A percentile compares a stretch with the other conserved stretches of the same genome.
These are phyloP conservation scores for Eurystomus gularis DNA, from an alignment of 2,113 vertebrate species.

Conservation along the genomic window DNA sequence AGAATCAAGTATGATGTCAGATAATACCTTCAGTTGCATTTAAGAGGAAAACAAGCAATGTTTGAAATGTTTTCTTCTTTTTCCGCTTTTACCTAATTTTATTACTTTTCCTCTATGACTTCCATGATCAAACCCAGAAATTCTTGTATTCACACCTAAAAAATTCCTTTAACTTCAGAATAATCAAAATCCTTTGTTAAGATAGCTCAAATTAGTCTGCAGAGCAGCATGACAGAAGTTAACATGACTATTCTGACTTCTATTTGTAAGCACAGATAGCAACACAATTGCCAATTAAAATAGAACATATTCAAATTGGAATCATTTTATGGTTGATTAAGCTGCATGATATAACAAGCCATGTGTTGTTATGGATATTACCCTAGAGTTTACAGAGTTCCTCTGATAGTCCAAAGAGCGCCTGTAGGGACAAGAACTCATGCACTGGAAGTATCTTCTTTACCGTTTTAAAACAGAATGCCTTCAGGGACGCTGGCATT, in stretches of 20 bases:
- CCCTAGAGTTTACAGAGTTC: not conserved
- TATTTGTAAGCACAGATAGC: constrained; percentile 1
- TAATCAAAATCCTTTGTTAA: not conserved
- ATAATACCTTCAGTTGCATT: not conserved
- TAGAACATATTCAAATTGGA: constrained; percentile 1
- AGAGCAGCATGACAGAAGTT: constrained; percentile 53
- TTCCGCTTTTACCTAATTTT: not conserved
- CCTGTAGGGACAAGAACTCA: not conserved
- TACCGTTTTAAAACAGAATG: not conserved
- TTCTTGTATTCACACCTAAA: not conserved
- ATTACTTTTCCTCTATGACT: not conserved
- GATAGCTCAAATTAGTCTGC: not conserved
- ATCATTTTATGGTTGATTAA: constrained; percentile 31
- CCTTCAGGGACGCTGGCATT: not conserved
- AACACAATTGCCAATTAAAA: constrained; percentile 35
- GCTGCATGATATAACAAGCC: not conserved
- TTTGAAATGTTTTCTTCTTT: not conserved
- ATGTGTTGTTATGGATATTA: not conserved
- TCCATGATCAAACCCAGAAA: not conserved
- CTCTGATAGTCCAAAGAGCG: not conserved
- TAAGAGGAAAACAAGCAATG: not conserved
- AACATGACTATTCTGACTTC: constrained; percentile 32
- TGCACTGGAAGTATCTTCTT: not conserved
- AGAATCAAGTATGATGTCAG: not conserved
- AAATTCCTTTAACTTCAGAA: not conserved